phyloP scores from a whole-genome alignment of 2,797 vertebrate genomes.

The Phataginus tricuspis region DNA sequence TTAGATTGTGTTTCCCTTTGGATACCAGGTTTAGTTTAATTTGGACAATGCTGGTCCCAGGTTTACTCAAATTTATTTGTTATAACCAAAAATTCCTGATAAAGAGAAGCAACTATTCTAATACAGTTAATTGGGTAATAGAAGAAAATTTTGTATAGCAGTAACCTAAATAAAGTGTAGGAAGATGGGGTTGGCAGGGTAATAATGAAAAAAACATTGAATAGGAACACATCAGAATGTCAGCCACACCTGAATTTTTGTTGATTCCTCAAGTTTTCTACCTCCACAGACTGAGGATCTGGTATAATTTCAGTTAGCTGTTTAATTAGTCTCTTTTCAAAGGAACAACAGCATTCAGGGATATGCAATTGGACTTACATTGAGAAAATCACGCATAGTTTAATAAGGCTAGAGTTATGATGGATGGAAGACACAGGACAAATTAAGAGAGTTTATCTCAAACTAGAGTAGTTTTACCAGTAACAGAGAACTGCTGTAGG shows the following conservation, averaged over 20 bases:
- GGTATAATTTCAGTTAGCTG: background rate
- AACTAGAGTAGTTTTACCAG: background rate
- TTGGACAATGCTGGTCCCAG: background rate
- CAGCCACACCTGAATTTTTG: background rate
- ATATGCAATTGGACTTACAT: background rate
- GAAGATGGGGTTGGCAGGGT: fast-evolving
- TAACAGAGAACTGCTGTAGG: background rate
- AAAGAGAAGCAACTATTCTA: background rate
- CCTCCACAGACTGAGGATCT: background rate
- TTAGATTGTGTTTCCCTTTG: background rate
- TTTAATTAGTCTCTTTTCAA: background rate
- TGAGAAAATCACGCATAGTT: background rate
- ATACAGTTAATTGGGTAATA: background rate
- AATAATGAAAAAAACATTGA: background rate
- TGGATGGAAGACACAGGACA: background rate
- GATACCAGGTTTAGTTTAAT: background rate
- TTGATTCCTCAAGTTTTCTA: background rate
- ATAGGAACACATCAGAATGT: background rate
- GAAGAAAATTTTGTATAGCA: background rate
- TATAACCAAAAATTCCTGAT: background rate
- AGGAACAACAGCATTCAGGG: background rate
- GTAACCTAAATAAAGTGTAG: background rate
- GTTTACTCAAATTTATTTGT: background rate
- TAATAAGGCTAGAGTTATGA: background rate
- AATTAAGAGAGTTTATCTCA: background rate